phyloP scores from a whole-genome alignment of 2,113 vertebrate species.

The Ochotona curzoniae region DNA sequence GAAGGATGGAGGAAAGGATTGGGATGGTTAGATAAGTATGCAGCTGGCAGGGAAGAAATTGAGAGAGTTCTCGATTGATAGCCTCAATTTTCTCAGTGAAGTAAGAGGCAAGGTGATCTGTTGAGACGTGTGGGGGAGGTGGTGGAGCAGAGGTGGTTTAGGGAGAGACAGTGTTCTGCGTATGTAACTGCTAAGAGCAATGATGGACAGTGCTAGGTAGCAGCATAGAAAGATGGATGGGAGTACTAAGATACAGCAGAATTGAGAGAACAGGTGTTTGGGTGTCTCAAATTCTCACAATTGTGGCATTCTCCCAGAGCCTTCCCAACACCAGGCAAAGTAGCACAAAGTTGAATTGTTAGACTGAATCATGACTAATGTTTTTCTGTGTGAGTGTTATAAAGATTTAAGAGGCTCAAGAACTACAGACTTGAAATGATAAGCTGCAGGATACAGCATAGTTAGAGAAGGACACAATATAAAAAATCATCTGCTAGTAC shows the following conservation, averaged over 20 bases:
- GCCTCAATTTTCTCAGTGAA: slow-evolving; percentile 73
- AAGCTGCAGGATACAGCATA: neutral
- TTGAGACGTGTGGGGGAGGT: neutral
- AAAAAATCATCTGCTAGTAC: neutral
- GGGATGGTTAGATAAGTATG: slow-evolving; percentile 60
- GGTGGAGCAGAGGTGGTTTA: neutral
- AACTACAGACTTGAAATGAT: neutral
- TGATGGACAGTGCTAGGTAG: neutral
- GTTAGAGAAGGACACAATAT: neutral
- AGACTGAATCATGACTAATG: neutral
- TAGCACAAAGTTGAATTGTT: neutral
- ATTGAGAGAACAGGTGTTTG: neutral
- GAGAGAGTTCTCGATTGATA: slow-evolving; percentile 73
- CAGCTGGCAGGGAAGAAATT: slow-evolving; percentile 67
- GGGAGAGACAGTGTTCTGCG: neutral
- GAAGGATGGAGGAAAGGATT: slow-evolving; percentile 24
- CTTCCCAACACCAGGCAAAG: neutral
- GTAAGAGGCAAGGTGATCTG: slow-evolving; percentile 69
- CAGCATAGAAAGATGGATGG: neutral
- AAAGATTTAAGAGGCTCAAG: neutral
- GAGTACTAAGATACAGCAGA: neutral
- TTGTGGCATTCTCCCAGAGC: neutral
- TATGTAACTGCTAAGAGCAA: neutral
- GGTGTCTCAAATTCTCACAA: neutral
- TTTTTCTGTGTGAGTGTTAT: neutral